A percentile compares a stretch with the other conserved stretches of the same genome.
Evolutionary conservation across 2,797 vertebrate genomes (phyloP).

Genomic region (Falco columbarius): DNA sequence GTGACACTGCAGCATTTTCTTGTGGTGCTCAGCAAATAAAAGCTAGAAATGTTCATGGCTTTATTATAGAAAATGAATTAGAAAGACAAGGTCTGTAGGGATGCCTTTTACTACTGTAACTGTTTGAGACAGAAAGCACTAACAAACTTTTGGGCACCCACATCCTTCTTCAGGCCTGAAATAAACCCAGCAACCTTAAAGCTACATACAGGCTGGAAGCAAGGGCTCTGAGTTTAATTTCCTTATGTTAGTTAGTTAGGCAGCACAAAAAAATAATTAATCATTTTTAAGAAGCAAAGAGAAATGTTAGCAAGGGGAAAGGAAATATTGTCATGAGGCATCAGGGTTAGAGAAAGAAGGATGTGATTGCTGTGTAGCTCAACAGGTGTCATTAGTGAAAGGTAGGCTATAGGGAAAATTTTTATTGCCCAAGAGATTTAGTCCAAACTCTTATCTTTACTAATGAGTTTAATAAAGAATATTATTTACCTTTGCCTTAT

Average conservation of each 20-base stretch:
- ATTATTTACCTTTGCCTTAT: neutral
- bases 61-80: neutral
- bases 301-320: neutral
- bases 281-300: neutral
- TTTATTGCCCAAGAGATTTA: neutral
- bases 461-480: neutral
- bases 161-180: neutral
- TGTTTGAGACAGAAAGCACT: neutral
- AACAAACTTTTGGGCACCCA: neutral
- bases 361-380: neutral
- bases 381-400: neutral
- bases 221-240: neutral
- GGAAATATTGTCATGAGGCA: neutral
- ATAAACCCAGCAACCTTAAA: neutral
- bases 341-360: neutral
- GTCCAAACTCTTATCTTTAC: neutral
- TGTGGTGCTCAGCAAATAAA: neutral
- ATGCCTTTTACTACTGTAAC: neutral
- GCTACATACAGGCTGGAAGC: neutral
- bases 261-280: neutral
- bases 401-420: neutral
- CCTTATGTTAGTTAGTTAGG: neutral
- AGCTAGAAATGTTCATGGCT: neutral
- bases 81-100: neutral
- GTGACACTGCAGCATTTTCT: neutral